Percentiles rank a stretch among this genome's conserved stretches.
Conservation (phyloP, 2,113 vertebrate species). For the Ptilorrhoa leucosticta region DNA sequence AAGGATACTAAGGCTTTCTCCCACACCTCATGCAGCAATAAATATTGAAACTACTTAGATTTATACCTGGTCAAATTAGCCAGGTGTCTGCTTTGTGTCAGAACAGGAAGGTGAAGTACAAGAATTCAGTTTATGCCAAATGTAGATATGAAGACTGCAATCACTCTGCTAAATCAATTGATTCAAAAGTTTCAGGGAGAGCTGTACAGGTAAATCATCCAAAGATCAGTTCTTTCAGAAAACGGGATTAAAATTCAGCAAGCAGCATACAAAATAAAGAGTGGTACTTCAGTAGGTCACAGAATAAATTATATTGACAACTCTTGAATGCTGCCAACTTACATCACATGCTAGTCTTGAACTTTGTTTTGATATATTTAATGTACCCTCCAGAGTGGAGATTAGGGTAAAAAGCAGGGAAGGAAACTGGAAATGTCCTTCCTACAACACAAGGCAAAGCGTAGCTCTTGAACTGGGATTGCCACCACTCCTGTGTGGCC, state of each 20-base stretch:
- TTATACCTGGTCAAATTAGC: background rate
- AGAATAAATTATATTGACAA: background rate
- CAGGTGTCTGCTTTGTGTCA: background rate
- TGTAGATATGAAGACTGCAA: background rate
- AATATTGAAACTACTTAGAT: background rate
- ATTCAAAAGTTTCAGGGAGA: background rate
- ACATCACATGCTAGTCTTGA: background rate
- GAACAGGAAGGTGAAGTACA: background rate
- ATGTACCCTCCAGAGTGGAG: background rate
- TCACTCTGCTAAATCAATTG: background rate
- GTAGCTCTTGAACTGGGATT: background rate
- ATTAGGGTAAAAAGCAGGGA: background rate
- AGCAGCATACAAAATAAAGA: background rate
- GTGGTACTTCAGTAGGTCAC: background rate
- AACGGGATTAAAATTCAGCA: background rate
- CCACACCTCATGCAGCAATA: background rate
- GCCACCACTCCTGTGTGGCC: background rate
- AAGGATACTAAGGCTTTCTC: background rate
- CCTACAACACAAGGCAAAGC: background rate
- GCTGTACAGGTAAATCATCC: background rate
- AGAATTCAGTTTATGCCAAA: background rate
- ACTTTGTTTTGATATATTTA: background rate
- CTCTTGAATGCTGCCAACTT: background rate
- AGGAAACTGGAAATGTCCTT: background rate
- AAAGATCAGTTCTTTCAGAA: background rate